phyloP scores from a whole-genome alignment of 2,113 vertebrate species.

The Caracal caracal region DNA sequence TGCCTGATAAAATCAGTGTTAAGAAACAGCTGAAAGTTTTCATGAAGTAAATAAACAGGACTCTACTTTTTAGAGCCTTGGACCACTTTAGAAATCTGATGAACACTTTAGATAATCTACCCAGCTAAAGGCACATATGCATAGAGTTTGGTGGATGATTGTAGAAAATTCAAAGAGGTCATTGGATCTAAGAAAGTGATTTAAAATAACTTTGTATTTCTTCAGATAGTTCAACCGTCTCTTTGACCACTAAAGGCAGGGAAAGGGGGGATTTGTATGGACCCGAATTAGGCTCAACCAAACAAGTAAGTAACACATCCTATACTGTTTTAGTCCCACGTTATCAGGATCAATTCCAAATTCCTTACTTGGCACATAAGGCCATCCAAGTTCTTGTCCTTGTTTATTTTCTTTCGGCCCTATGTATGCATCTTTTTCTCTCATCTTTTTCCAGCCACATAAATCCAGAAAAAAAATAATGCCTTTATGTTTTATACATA shows the following conservation, averaged over 20 bases:
- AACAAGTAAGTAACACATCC: neutral
- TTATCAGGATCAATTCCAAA: neutral
- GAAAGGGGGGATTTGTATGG: neutral
- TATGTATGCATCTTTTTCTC: neutral
- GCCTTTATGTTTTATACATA: neutral
- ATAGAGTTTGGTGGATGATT: neutral
- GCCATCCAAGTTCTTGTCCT: neutral
- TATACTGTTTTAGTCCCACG: neutral
- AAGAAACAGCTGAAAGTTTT: neutral
- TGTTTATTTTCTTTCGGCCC: neutral
- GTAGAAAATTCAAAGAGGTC: neutral
- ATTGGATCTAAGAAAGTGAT: neutral
- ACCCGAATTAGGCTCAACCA: neutral
- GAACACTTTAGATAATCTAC: slow-evolving; percentile 20
- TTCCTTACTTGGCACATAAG: neutral
- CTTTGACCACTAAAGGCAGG: neutral
- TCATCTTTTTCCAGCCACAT: neutral
- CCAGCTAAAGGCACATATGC: neutral
- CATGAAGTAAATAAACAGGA: neutral
- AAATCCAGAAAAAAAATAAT: neutral
- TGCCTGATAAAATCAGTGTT: neutral
- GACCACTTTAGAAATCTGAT: neutral
- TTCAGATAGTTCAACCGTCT: neutral
- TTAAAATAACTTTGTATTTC: neutral
- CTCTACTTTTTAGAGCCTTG: slow-evolving; percentile 18